These are phyloP conservation scores for Trachymyrmex septentrionalis DNA, from an alignment of 1,140 invertebrate genomes.

Conservation along the genomic window DNA sequence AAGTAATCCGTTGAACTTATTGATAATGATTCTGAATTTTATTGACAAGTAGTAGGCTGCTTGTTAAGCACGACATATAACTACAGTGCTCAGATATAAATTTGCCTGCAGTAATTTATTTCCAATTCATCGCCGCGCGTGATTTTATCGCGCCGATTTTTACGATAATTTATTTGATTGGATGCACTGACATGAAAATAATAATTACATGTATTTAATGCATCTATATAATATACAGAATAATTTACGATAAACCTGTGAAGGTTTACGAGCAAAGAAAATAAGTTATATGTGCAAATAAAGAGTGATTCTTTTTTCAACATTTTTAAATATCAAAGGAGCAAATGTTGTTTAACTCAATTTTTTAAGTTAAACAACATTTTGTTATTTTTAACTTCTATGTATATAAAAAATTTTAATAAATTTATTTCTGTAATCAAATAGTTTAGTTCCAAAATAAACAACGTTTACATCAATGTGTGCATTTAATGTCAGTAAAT, in stretches of 20 bases:
- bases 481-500: no score
- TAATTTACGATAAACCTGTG: neutral
- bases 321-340: no score
- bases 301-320: neutral
- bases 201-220: neutral
- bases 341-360: no score
- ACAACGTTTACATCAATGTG: no score
- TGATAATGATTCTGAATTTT: conserved; percentile 25
- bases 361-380: no score
- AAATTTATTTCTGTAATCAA: no score
- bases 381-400: no score
- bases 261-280: neutral
- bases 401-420: no score
- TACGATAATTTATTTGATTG: neutral
- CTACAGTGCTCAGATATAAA: neutral
- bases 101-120: conserved; percentile 30
- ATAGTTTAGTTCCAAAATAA: no score
- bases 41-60: conserved; percentile 22
- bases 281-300: neutral
- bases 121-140: neutral
- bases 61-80: conserved; percentile 2
- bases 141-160: conserved; percentile 10
- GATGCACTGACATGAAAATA: neutral
- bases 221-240: neutral
- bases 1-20: conserved; percentile 50